Evolutionary conservation across 2,113 vertebrate genomes (phyloP).

Genomic region (Rousettus leschenaultii): DNA sequence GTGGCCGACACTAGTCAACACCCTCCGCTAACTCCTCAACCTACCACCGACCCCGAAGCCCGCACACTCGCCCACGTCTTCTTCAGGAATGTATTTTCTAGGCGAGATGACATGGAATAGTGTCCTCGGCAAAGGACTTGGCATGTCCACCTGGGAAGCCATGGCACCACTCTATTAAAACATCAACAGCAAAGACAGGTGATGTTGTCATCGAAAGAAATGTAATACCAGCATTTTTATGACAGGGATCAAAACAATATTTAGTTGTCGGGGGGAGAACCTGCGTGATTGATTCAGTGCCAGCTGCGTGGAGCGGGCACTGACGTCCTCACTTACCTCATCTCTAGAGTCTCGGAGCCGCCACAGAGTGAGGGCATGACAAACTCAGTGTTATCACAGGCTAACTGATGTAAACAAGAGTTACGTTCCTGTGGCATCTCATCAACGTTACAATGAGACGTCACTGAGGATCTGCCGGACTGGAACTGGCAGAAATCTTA

Average conservation of each 20-base stretch:
- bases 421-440: neutral
- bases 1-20: neutral
- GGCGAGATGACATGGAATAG: neutral
- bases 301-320: neutral
- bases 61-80: neutral
- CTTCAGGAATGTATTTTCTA: neutral
- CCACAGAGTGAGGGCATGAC: neutral
- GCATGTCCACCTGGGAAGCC: neutral
- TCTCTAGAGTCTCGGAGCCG: neutral
- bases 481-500: neutral
- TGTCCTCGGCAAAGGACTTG: fast-evolving
- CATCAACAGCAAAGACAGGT: neutral
- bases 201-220: neutral
- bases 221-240: neutral
- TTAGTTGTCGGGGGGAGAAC: neutral
- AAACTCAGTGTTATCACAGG: neutral
- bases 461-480: neutral
- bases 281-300: fast-evolving
- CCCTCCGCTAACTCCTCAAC: neutral
- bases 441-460: neutral
- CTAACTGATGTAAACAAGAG: neutral
- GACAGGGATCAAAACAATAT: neutral
- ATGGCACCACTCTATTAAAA: neutral
- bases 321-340: neutral
- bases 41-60: neutral